Percentiles rank a stretch among this genome's conserved stretches.
phyloP scores from a whole-genome alignment of 2,113 vertebrate genomes.

The Hypomesus transpacificus region DNA sequence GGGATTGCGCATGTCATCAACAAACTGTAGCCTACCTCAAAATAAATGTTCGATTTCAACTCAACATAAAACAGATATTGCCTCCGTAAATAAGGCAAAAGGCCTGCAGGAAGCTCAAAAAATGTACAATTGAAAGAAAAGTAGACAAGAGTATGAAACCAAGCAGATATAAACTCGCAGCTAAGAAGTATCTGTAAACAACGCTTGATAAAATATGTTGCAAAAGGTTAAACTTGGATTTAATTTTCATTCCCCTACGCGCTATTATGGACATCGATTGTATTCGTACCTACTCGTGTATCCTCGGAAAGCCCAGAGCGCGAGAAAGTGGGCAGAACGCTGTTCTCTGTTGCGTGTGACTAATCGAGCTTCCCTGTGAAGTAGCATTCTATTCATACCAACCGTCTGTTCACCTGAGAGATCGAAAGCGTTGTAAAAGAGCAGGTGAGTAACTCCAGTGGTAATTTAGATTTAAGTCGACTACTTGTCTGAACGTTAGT shows the following conservation, averaged over 20 bases:
- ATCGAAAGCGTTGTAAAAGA: constrained; percentile 19
- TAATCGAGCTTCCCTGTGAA: constrained; percentile 12
- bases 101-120: too few species aligned
- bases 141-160: too few species aligned
- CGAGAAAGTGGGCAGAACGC: constrained; percentile 39
- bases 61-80: too few species aligned
- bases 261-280: not conserved
- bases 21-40: not conserved
- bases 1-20: constrained; percentile 12
- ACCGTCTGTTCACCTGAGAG: constrained; percentile 58
- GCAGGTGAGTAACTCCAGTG: constrained; percentile 56
- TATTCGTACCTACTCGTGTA: constrained; percentile 24
- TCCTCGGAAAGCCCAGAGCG: constrained; percentile 2
- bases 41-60: too few species aligned
- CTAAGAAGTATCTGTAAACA: too few species aligned
- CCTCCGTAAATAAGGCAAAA: too few species aligned
- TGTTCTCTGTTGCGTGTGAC: constrained; percentile 6
- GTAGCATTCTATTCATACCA: constrained; percentile 35
- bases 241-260: not conserved
- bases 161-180: too few species aligned
- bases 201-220: too few species aligned
- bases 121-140: too few species aligned
- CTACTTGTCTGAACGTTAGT: not conserved
- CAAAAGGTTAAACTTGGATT: too few species aligned
- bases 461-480: not conserved